Evolutionary conservation across 1,140 invertebrate genomes (phyloP).

Genomic region (Pogonomyrmex barbatus): DNA sequence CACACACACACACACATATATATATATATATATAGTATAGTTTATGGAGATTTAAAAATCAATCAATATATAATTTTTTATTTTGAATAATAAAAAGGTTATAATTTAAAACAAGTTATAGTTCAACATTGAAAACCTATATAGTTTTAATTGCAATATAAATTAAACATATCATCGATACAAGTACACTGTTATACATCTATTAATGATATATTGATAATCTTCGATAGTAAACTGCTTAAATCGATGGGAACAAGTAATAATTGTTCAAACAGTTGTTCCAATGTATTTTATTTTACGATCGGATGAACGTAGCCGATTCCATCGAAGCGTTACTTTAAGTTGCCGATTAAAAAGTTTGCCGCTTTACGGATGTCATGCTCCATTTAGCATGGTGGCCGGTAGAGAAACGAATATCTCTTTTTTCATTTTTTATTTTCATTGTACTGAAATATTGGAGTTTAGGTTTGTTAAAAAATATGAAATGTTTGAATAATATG

Average conservation of each 20-base stretch:
- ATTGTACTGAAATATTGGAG: neutral
- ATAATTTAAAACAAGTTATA: neutral
- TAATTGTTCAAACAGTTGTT: constrained; percentile 38
- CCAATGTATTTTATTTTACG: constrained; percentile 31
- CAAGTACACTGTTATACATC: neutral
- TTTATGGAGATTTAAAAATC: constrained; percentile 5
- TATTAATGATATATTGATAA: constrained; percentile 3
- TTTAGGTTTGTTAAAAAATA: neutral
- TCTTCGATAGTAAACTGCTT: constrained; percentile 7
- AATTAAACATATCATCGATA: constrained; percentile 13
- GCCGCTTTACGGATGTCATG: neutral
- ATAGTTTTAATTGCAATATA: neutral
- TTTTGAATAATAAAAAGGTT: neutral
- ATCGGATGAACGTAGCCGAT: constrained; percentile 17
- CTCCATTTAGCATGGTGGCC: neutral
- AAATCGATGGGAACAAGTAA: constrained; percentile 19
- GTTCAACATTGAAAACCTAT: neutral
- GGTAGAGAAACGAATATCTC: neutral
- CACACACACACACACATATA: too few species aligned
- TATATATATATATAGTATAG: too few species aligned
- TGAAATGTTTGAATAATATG: neutral
- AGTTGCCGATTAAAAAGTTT: constrained; percentile 49
- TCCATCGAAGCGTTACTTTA: constrained; percentile 21
- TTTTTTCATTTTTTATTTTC: neutral
- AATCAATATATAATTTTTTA: neutral